phyloP scores from a whole-genome alignment of 2,888 invertebrate species.

The Pammene fasciana region DNA sequence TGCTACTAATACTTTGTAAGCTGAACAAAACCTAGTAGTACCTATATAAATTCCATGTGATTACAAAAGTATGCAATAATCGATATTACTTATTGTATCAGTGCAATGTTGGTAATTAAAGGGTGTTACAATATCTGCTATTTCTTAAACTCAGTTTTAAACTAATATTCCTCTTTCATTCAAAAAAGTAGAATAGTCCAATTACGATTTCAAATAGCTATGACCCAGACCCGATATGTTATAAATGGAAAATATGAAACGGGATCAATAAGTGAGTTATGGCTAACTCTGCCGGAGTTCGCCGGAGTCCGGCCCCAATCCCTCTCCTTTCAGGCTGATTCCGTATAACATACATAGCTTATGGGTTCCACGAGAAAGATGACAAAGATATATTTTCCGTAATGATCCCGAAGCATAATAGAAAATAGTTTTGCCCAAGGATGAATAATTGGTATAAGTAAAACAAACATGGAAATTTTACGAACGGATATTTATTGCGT shows the following conservation, averaged over 20 bases:
- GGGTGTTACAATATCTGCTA: no score
- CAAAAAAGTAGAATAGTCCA: background rate
- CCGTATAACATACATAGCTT: constrained; percentile 30
- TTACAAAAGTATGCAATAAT: no score
- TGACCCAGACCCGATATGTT: constrained; percentile 11
- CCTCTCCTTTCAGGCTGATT: constrained; percentile 33
- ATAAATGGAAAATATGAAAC: constrained; percentile 9
- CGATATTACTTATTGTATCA: no score
- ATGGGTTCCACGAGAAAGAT: constrained; percentile 17
- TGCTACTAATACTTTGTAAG: no score
- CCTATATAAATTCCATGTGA: no score
- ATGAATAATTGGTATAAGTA: no score
- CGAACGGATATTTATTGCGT: no score
- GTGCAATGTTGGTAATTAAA: no score
- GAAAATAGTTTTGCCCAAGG: background rate
- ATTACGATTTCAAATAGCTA: constrained; percentile 6
- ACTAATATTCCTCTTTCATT: background rate
- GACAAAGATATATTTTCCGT: constrained; percentile 7
- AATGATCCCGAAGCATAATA: background rate
- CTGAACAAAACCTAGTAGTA: no score
- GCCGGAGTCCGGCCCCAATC: constrained; percentile 25
- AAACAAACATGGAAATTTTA: no score
- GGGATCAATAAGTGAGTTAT: constrained; percentile 38
- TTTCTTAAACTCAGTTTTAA: background rate
- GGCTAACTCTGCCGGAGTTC: constrained; percentile 14